Base-by-base conservation (phyloP, 2,888 invertebrate species). In the Stratiomys singularior region DNA sequence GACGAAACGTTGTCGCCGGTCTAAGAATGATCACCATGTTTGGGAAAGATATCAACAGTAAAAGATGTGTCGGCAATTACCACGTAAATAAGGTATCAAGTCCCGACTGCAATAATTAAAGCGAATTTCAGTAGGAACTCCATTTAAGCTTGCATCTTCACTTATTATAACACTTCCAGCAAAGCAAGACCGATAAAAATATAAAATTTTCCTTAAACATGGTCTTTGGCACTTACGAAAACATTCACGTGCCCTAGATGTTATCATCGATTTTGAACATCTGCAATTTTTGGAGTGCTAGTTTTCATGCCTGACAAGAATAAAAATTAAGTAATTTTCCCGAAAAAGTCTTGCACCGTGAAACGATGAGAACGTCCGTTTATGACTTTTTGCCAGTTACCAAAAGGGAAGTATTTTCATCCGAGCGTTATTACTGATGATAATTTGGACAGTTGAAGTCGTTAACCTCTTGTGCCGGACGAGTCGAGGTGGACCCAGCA, bases 231-330 rank as follows among this genome's bases (percentile, higher is more conserved):
- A n/a, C n/a, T n/a, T n/a, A n/a, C n/a, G n/a, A n/a, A n/a, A n/a
- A n/a, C n/a, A n/a, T n/a, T 63, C 28, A 63, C 27, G 63, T 63
- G 25, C 63, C 15, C 18, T 60, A 60, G 25, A 60, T 60, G 9
- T 11, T 21, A 52, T 52, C 52, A 4, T 15, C 52, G 3, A 4
- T 3, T 52, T 52, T 4, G 15, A 52, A 18, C 18, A 18, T 13
- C 18, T 52, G 52, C 18, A 18, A 9, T 4, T 9, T 52, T 4
- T 13, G 7, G 52, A 52, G 52, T 52, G 52, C 18, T 52, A 52
- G n/a, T 52, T 18, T 52, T 18, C n/a, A 52, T 52, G 18, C 52
- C 52, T 52, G 52, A 52, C 52, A 4, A n/a, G 52, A 52, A 52
- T 52, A n/a, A 13, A 52, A 52, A 52, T 52, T 52, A 9, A 2